Evolutionary conservation across 2,797 vertebrate species (phyloP), one percentile per base, ranked within the genome.

Genomic region (Hippopotamyrus pictus): DNA sequence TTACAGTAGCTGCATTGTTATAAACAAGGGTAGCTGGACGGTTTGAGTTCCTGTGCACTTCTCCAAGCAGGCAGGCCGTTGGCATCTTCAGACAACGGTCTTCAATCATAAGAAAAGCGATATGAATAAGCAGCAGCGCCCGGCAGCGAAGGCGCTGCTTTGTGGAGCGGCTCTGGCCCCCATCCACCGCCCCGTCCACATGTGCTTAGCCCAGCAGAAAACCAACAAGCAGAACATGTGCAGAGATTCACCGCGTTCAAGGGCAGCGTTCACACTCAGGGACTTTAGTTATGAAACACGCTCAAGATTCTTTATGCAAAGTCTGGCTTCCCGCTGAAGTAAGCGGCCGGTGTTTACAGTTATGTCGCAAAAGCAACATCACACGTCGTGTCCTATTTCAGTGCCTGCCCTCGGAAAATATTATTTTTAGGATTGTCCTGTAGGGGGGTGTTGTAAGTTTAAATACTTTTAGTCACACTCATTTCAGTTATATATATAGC

Each of bases 331-430:
- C 73, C 17, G 17, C 73, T 76, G 69, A 79, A 29, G 29, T 17
- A 73, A 44, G 73, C 1, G 37, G 73, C 17, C 5, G 1, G 37
- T 46, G 73, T 79, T 79, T 79, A 79, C 73, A 84, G 85, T 41
- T 54, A 33, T 54, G 11, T 86, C 33, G 12, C 50, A 86, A 86
- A 53, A 50, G 85, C 50, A 57, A 53, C 51, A 54, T 54, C 54
- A 87, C 86, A 87, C 37, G 29, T 33, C 37, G 51, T 57, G 53
- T 62, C 33, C 86, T 87, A 87, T 87, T 87, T 87, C 53, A 57
- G 37, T 41, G 54, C 51, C 51, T 57, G 33, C 51, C 86, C 86
- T 62, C 29, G 0, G 53, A 48, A 88, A 48, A 62, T 17, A 65
- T 88, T 88, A 57, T 65, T 62, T 88, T 88, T 62, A 65, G 59